Percentiles rank a stretch among this genome's conserved stretches.
These are phyloP conservation scores for Hirtodrosophila alboralis DNA, from an alignment of 2,888 invertebrate genomes.

Conservation along the genomic window DNA sequence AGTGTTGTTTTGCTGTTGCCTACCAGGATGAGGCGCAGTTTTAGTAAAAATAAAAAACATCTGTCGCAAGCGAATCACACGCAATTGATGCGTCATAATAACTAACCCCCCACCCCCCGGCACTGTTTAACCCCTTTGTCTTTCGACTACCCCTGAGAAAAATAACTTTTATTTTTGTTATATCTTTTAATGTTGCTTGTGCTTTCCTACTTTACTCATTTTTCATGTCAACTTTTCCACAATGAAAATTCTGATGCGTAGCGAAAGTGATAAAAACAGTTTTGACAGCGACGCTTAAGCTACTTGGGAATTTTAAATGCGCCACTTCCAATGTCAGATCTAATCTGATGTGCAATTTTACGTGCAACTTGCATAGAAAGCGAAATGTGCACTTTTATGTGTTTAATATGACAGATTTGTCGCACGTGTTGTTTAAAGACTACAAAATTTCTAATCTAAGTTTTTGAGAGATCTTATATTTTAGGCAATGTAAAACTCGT, in stretches of 20 bases:
- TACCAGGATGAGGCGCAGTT: constrained; percentile 38
- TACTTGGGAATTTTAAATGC: constrained; percentile 42
- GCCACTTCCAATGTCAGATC: too few relatives aligned
- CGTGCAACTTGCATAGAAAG: not conserved
- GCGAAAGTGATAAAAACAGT: constrained; percentile 29
- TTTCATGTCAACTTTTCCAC: constrained; percentile 47
- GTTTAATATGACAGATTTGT: too few relatives aligned
- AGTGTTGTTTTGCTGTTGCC: constrained; percentile 21
- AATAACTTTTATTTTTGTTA: constrained; percentile 19
- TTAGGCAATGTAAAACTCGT: too few relatives aligned
- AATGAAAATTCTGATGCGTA: constrained; percentile 49
- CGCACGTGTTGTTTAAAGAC: too few relatives aligned
- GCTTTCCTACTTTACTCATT: constrained; percentile 34
- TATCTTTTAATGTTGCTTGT: constrained; percentile 15
- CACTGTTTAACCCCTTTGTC: constrained; percentile 39
- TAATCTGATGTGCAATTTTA: not conserved
- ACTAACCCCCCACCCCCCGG: constrained; percentile 22
- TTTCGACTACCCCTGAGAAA: constrained; percentile 60
- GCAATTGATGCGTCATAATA: constrained; percentile 70
- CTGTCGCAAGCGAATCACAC: constrained; percentile 64
- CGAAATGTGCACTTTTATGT: not conserved
- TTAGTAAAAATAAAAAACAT: constrained; percentile 47
- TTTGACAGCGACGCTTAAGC: constrained; percentile 8
- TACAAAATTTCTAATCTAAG: too few relatives aligned
- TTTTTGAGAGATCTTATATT: too few relatives aligned